These are phyloP conservation scores for Galeopsomyia nigrocyanea DNA, from an alignment of 2,888 invertebrate species.

Conservation along the genomic window DNA sequence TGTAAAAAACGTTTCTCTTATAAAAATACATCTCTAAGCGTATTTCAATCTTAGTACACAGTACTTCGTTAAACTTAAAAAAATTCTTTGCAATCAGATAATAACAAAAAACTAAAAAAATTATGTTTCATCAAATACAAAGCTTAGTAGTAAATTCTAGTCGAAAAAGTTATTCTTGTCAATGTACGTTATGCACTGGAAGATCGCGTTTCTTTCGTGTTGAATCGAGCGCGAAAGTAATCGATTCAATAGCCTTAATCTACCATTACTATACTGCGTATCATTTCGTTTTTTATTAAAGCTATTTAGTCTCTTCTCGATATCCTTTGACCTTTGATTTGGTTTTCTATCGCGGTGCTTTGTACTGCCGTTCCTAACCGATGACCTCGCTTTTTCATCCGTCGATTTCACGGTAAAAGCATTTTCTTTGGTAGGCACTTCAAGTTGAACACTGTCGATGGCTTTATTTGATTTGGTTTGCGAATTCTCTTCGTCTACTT, in stretches of 20 bases:
- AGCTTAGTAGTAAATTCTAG: slow-evolving; percentile 8
- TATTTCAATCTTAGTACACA: too few species aligned
- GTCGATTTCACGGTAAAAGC: neutral
- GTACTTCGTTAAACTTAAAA: too few species aligned
- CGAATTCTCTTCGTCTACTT: slow-evolving; percentile 40
- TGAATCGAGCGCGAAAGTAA: slow-evolving; percentile 83
- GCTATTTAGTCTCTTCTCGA: slow-evolving; percentile 9
- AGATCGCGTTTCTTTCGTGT: slow-evolving; percentile 87
- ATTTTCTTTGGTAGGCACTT: neutral
- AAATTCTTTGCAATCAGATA: too few species aligned
- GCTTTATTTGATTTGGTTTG: slow-evolving; percentile 22
- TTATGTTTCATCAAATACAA: too few species aligned
- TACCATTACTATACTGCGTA: slow-evolving; percentile 38
- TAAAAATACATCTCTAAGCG: too few species aligned
- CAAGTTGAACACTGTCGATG: neutral
- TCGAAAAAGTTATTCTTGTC: slow-evolving; percentile 84
- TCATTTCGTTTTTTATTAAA: slow-evolving; percentile 14
- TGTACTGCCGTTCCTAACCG: slow-evolving; percentile 32
- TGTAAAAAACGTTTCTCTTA: too few species aligned
- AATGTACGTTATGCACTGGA: slow-evolving; percentile 88
- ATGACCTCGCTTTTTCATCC: neutral
- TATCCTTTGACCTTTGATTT: slow-evolving; percentile 26
- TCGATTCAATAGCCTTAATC: slow-evolving; percentile 73
- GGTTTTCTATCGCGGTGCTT: slow-evolving; percentile 1
- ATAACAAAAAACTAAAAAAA: too few species aligned